Evolutionary conservation across 1,140 invertebrate genomes (phyloP), one percentile per base, ranked within the genome.

Genomic region (Gonioctena quinquepunctata): DNA sequence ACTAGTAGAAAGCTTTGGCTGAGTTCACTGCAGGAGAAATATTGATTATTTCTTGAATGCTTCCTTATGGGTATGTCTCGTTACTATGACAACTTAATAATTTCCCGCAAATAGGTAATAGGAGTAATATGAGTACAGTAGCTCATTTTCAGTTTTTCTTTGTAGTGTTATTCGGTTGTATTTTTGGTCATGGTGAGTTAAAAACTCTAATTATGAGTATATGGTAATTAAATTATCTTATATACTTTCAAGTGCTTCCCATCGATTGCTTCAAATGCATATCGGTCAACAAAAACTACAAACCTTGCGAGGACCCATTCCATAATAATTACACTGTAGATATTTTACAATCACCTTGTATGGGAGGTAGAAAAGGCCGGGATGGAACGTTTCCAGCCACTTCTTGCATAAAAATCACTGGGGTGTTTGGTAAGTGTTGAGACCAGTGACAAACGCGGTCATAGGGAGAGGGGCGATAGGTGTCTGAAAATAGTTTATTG

Each of bases 241-340:
- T 54, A 21, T 66, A 25, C 13, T 28, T 72, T 71, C n/a, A 50
- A 79, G 77, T 66, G 27, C 54, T 56, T 48, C 59, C 69, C 2
- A 96, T 99, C 79, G 96, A 98, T 82, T 99, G 96, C 83, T 99
- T 97, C 86, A 96, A 96, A 81, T 99, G 97, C 81, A 93, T 96
- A 13, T 98, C 96, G 1, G 89, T 96, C 81, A 94, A 96, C 82
- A 92, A 93, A 7, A 86, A 89, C 76, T 96, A 96, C 81, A 89
- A 88, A 69, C 89, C 91, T 2, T 98, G 96, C 83, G 96, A 99
- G 81, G 97, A 99, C 85, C 95, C 96, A 0, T 99, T 99, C 85
- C 96, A 99, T 85, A 96, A 96, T 81, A 96, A 96, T 83, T 94
- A 91, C 73, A 94, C 93, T 1, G 83, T 89, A 19, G 88, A 90